Evolutionary conservation across 2,113 vertebrate genomes (phyloP).

Genomic region (Sphyrna mokarran): DNA sequence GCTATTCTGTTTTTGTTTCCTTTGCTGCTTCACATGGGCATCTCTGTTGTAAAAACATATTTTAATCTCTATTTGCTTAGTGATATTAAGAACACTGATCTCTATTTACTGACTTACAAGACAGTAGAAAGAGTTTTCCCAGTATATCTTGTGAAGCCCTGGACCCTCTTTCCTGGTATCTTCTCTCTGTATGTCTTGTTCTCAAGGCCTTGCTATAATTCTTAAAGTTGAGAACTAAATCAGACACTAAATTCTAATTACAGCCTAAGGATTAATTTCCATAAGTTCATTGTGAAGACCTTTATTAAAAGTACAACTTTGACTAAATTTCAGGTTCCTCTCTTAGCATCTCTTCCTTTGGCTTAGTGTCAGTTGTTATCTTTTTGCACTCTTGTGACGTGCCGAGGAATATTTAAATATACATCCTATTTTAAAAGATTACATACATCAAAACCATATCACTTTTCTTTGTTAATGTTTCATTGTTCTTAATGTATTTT

Average conservation of each 20-base stretch:
- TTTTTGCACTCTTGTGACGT: background rate
- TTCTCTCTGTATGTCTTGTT: background rate
- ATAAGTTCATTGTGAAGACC: background rate
- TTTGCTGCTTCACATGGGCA: background rate
- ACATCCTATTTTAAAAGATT: background rate
- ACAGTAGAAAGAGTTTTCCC: background rate
- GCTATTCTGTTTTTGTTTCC: background rate
- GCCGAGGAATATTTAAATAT: background rate
- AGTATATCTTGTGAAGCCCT: background rate
- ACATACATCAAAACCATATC: background rate
- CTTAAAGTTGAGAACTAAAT: background rate
- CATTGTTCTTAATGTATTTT: background rate
- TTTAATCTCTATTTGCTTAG: background rate
- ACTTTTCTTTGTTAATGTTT: background rate
- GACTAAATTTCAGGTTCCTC: too few relatives aligned
- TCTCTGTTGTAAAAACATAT: background rate
- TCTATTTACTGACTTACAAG: background rate
- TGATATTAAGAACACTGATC: background rate
- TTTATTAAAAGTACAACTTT: background rate
- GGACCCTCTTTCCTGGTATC: background rate
- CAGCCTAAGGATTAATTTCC: background rate
- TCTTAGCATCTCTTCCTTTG: background rate
- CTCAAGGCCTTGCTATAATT: background rate
- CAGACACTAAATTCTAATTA: background rate
- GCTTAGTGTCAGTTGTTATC: background rate